Evolutionary conservation across 1,140 invertebrate genomes (phyloP).

Genomic region (Eciton burchellii): DNA sequence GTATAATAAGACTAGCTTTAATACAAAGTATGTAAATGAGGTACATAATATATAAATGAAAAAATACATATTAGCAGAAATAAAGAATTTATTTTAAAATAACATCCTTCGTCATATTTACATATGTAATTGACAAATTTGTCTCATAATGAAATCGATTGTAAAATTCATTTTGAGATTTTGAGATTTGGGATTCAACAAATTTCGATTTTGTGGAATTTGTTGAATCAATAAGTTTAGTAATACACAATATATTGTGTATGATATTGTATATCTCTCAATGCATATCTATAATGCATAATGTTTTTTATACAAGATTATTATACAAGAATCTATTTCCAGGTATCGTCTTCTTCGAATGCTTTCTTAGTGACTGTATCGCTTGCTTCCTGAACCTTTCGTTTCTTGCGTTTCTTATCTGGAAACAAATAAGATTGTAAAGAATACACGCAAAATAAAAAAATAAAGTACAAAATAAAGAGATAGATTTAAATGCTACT

Average conservation of each 20-base stretch:
- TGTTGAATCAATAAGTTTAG: too few species aligned
- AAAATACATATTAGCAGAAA: slow-evolving; percentile 18
- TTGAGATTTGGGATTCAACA: too few species aligned
- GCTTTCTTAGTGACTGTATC: slow-evolving; percentile 70
- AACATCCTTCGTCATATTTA: background rate
- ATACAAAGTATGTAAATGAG: too few species aligned
- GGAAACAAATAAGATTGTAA: slow-evolving; percentile 62
- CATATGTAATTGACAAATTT: background rate
- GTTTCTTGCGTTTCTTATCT: slow-evolving; percentile 81
- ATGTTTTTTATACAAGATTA: too few species aligned
- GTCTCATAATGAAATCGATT: background rate
- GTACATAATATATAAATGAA: background rate
- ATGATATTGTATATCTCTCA: too few species aligned
- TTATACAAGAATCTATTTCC: slow-evolving; percentile 27
- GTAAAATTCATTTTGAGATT: too few species aligned
- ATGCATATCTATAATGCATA: too few species aligned
- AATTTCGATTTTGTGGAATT: too few species aligned
- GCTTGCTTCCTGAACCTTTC: slow-evolving; percentile 65
- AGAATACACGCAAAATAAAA: slow-evolving; percentile 36
- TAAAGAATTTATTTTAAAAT: slow-evolving; percentile 31
- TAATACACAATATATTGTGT: too few species aligned
- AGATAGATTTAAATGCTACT: slow-evolving; percentile 71
- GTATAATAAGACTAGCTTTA: background rate
- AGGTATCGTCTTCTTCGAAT: slow-evolving; percentile 65
- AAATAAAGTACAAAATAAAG: slow-evolving; percentile 2